A percentile compares a stretch with the other conserved stretches of the same genome.
Conservation (phyloP, 2,113 vertebrate species). For the Fulmarus glacialis region DNA sequence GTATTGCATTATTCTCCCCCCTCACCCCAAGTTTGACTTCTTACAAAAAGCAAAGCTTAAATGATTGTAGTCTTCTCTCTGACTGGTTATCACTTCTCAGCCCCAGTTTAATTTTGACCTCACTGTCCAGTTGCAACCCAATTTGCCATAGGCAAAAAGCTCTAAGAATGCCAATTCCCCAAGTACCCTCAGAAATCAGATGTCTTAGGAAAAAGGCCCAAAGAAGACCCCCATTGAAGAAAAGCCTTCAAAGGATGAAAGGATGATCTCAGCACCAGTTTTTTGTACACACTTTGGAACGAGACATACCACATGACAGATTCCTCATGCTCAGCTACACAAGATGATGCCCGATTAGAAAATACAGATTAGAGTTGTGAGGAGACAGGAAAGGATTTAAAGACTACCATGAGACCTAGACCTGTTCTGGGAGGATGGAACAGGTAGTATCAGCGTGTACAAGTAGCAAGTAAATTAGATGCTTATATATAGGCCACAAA, state of each 20-base stretch:
- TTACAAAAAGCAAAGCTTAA: background rate
- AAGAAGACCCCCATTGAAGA: background rate
- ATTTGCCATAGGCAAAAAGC: background rate
- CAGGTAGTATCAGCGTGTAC: background rate
- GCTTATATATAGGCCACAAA: background rate
- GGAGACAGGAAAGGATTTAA: background rate
- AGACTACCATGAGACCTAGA: background rate
- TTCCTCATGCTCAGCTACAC: background rate
- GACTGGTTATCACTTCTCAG: background rate
- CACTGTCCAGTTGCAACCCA: background rate
- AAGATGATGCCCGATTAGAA: background rate
- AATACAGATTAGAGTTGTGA: background rate
- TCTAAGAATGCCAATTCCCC: background rate
- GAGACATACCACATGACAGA: accelerated
- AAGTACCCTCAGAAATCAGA: background rate
- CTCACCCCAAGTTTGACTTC: background rate
- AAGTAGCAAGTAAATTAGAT: background rate
- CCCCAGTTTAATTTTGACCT: background rate
- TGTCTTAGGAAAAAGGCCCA: background rate
- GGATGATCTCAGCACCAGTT: accelerated
- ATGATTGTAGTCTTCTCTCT: background rate
- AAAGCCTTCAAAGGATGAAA: background rate
- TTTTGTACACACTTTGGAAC: background rate
- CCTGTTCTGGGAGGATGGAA: background rate
- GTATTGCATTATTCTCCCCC: background rate